phyloP scores from a whole-genome alignment of 2,888 invertebrate species.

The Criorhina ranunculi region DNA sequence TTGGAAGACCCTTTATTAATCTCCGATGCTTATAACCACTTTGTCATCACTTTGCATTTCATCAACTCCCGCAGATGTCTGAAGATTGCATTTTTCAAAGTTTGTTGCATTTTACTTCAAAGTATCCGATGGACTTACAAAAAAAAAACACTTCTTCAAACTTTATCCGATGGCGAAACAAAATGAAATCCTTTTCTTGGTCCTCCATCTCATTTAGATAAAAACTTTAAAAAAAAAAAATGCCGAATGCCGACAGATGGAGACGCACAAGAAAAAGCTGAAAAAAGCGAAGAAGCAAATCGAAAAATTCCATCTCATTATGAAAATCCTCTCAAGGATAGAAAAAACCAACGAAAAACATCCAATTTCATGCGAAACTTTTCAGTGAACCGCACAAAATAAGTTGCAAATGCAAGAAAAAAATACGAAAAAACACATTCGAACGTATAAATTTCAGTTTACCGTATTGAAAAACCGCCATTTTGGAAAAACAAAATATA shows the following conservation, averaged over 20 bases:
- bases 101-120: background rate
- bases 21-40: no score
- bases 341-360: background rate
- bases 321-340: slow-evolving; percentile 62
- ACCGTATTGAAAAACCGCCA: slow-evolving; percentile 58
- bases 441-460: slow-evolving; percentile 58
- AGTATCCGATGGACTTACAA: slow-evolving; percentile 2
- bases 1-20: no score
- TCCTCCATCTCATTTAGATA: slow-evolving; percentile 30
- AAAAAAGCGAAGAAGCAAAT: slow-evolving; percentile 24
- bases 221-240: slow-evolving; percentile 15
- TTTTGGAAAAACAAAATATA: slow-evolving; percentile 25
- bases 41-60: no score
- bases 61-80: no score
- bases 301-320: slow-evolving; percentile 61
- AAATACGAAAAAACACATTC: slow-evolving; percentile 34
- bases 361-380: slow-evolving; percentile 50
- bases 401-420: slow-evolving; percentile 23
- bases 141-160: no score
- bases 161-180: slow-evolving; percentile 17
- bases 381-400: slow-evolving; percentile 62
- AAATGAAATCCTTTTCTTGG: slow-evolving; percentile 30
- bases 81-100: slow-evolving; percentile 7
- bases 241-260: slow-evolving; percentile 23
- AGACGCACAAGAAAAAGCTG: background rate